Percentiles rank a stretch among this genome's conserved stretches.
Conservation (phyloP, 2,113 vertebrate genomes). For the Camarhynchus parvulus region DNA sequence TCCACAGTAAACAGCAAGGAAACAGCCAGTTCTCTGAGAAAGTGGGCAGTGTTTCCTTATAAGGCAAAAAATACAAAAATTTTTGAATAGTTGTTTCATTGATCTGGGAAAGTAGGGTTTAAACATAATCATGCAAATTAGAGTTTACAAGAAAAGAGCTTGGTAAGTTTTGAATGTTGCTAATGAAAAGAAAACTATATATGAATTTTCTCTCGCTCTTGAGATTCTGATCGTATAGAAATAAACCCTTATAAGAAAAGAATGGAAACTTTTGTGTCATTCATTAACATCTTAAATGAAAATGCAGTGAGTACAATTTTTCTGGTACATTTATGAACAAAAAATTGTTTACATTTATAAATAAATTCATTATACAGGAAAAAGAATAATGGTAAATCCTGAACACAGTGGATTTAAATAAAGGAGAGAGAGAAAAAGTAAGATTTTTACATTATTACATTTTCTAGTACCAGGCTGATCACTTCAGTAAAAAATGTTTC, state of each 20-base stretch:
- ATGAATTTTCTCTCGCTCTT: background rate
- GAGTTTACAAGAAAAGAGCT: background rate
- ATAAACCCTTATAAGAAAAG: background rate
- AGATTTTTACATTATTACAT: background rate
- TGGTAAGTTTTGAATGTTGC: background rate
- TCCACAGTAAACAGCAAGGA: background rate
- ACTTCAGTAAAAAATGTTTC: background rate
- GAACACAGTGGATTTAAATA: background rate
- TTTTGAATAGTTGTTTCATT: background rate
- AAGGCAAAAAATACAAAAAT: background rate
- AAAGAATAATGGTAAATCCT: background rate
- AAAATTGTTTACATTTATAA: background rate
- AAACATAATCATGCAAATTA: background rate
- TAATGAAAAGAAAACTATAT: background rate
- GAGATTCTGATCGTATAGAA: background rate
- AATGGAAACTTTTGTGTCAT: background rate
- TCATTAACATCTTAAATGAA: background rate
- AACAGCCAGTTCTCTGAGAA: background rate
- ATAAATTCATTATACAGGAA: background rate
- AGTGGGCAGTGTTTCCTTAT: background rate
- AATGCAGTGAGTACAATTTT: background rate
- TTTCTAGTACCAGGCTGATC: background rate
- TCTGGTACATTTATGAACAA: background rate
- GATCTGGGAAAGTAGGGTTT: background rate
- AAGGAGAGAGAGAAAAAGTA: background rate